Percentiles rank a stretch among this genome's conserved stretches.
Conservation (phyloP, 2,797 vertebrate genomes). For the Xiphophorus birchmanni region DNA sequence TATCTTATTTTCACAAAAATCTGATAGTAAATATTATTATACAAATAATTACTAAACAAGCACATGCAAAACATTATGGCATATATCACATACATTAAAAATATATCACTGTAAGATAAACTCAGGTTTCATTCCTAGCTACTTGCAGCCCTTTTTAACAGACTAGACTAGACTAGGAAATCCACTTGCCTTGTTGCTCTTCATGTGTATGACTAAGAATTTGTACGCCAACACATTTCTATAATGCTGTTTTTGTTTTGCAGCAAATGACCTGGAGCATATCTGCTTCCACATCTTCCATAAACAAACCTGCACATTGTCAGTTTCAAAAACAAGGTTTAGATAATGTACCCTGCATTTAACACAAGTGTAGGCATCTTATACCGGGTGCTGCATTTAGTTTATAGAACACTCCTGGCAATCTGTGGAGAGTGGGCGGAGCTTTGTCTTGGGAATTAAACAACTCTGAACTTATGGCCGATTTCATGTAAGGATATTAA, state of each 20-base stretch:
- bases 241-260: not conserved
- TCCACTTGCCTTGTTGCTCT: not conserved
- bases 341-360: conserved; percentile 28
- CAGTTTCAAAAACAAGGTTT: conserved; percentile 25
- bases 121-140: not conserved
- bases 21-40: not conserved
- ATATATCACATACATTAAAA: not conserved
- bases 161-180: not conserved
- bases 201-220: not conserved
- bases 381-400: conserved; percentile 6
- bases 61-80: not conserved
- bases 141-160: not conserved
- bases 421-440: conserved; percentile 31
- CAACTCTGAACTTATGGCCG: conserved; percentile 5
- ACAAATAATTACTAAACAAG: not conserved
- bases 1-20: not conserved
- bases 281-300: not conserved
- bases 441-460: conserved; percentile 26
- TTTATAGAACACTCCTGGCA: conserved; percentile 3
- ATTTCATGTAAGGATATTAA: not conserved
- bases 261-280: not conserved
- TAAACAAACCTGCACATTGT: conserved; percentile 8
- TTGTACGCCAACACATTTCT: not conserved
- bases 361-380: conserved; percentile 16
- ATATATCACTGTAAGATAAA: not conserved